A percentile compares a stretch with the other conserved stretches of the same genome.
Conservation (phyloP, 2,888 invertebrate species). For the Abrostola tripartita region DNA sequence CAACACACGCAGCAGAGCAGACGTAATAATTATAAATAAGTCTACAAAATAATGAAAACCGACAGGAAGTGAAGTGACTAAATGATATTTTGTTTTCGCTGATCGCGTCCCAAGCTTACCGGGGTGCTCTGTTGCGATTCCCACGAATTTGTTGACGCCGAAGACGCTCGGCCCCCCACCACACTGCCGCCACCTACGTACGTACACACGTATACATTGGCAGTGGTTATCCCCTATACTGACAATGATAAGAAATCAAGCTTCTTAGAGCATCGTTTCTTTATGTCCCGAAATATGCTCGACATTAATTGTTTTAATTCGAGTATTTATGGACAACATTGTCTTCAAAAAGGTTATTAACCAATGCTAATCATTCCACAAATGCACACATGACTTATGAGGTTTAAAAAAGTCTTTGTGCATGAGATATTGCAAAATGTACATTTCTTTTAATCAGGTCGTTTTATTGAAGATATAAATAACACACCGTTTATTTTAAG, state of each 20-base stretch:
- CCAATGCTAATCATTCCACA: slow-evolving; percentile 12
- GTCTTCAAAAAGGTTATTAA: slow-evolving; percentile 8
- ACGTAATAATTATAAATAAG: slow-evolving; percentile 81
- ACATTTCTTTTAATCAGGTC: too few species aligned
- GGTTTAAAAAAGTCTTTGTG: too few species aligned
- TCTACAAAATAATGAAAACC: slow-evolving; percentile 86
- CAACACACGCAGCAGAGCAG: slow-evolving; percentile 88
- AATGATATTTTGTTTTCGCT: slow-evolving; percentile 74
- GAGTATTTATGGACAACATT: slow-evolving; percentile 21
- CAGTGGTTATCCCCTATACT: slow-evolving; percentile 61
- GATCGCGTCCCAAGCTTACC: slow-evolving; percentile 84
- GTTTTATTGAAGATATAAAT: too few species aligned
- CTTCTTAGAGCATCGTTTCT: slow-evolving; percentile 30
- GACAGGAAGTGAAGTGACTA: slow-evolving; percentile 80
- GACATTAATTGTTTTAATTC: slow-evolving; percentile 9
- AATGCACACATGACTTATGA: too few species aligned
- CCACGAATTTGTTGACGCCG: slow-evolving; percentile 81
- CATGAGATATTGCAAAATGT: too few species aligned
- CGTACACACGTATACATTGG: slow-evolving; percentile 82
- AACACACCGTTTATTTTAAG: too few species aligned
- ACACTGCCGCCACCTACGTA: slow-evolving; percentile 86
- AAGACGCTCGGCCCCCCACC: slow-evolving; percentile 79
- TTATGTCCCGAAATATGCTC: slow-evolving; percentile 25
- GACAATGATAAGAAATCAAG: slow-evolving; percentile 52
- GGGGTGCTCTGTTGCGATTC: slow-evolving; percentile 81